Evolutionary conservation across 2,113 vertebrate species (phyloP), one percentile per base, ranked within the genome.

Genomic region (Crotophaga sulcirostris): DNA sequence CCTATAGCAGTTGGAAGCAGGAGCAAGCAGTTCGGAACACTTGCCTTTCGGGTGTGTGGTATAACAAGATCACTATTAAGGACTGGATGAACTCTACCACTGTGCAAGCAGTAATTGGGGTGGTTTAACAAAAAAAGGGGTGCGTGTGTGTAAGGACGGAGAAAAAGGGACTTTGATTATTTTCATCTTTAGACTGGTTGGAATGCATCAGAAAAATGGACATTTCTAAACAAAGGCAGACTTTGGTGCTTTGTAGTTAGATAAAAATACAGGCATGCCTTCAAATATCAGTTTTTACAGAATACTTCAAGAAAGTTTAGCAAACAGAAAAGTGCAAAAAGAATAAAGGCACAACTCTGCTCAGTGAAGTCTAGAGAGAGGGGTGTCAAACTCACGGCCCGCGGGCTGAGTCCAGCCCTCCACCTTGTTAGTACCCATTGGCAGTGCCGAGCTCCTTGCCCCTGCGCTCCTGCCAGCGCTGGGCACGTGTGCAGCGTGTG

Each of bases 61-160:
- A 40, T 3, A n/a, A 23, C 4, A 1, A 89, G 23, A 42, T 19
- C 45, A 33, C 17, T n/a, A 84, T 7, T 49, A 33, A 42, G 55
- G 44, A 76, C 18, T 49, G 28, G 56, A 24, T 18, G 38, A 55
- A 55, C 25, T 13, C 31, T 20, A 58, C 17, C 25, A 7, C 8
- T 42, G 42, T 2, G 20, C 31, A 28, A 47, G 25, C 20, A 40
- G 11, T 34, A 56, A 45, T 0, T 23, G 42, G 36, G 9, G 9
- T 81, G 44, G 25, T 63, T 58, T 49, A 44, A 45, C 76, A 51
- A 64, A 31, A 36, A 84, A 73, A 89, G 47, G 4, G 13, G 14
- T 0, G 0, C 1, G 2, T 1, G 2, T 2, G 10, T 3, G 4
- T 2, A 42, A 54, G 67, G 20, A 89, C 0, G 1, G 9, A 17